Percentiles rank a stretch among this genome's conserved stretches.
These are phyloP conservation scores for Halcyon malimbica DNA, from an alignment of 2,113 vertebrate species.

Conservation along the genomic window DNA sequence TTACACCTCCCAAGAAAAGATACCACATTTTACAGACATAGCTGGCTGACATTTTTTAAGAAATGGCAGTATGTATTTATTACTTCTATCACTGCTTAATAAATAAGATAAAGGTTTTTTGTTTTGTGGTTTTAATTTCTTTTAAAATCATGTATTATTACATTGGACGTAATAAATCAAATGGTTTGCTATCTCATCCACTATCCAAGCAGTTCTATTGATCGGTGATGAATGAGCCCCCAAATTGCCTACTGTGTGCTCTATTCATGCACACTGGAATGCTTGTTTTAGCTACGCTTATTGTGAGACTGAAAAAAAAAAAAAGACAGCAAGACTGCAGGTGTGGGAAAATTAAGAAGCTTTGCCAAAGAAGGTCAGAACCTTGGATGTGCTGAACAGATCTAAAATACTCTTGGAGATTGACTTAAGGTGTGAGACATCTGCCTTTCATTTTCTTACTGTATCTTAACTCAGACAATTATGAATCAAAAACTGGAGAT, in stretches of 20 bases:
- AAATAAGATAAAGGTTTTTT: slow-evolving; percentile 31
- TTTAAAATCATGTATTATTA: not conserved
- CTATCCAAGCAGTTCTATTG: slow-evolving; percentile 17
- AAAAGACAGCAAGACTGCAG: not conserved
- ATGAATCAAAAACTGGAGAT: not conserved
- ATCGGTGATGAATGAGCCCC: not conserved
- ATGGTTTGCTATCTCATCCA: slow-evolving; percentile 5
- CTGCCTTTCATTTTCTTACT: slow-evolving; percentile 15
- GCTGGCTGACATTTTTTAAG: not conserved
- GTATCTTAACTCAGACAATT: not conserved
- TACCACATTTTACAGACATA: not conserved
- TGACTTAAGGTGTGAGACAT: not conserved
- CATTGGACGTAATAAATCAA: not conserved
- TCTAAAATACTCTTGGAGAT: not conserved
- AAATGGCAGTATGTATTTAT: slow-evolving; percentile 14
- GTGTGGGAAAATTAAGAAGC: not conserved
- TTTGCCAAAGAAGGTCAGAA: not conserved
- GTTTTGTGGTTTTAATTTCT: slow-evolving; percentile 44
- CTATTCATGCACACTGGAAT: not conserved
- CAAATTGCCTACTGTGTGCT: slow-evolving; percentile 2
- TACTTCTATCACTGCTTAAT: not conserved
- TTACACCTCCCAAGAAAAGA: not conserved
- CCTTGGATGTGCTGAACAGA: not conserved
- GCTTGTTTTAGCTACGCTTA: not conserved
- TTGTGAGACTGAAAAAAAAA: not conserved